Conservation (phyloP, 1,140 invertebrate genomes). For the Anadara kagoshimensis region DNA sequence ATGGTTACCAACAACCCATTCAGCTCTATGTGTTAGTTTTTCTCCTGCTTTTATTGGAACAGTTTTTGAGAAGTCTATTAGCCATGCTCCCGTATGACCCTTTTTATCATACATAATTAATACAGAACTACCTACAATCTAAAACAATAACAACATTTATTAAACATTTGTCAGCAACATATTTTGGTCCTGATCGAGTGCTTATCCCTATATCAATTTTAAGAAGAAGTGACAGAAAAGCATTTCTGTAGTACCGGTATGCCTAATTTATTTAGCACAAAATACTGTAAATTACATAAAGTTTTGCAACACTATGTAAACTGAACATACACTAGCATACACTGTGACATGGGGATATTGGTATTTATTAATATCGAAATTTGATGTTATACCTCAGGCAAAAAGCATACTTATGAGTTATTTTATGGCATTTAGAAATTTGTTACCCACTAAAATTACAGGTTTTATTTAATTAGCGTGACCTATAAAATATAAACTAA, state of each 20-base stretch:
- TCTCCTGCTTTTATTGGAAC: conserved; percentile 76
- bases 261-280: too few species aligned
- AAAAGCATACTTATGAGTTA: not conserved
- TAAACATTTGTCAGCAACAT: not conserved
- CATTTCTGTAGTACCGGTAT: too few species aligned
- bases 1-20: conserved; percentile 96
- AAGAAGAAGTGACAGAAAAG: conserved; percentile 61
- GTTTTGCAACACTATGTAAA: too few species aligned
- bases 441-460: too few species aligned
- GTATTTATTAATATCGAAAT: not conserved
- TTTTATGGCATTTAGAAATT: too few species aligned
- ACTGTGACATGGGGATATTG: not conserved
- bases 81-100: conserved; percentile 85
- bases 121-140: conserved; percentile 96
- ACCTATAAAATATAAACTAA: too few species aligned
- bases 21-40: conserved; percentile 86
- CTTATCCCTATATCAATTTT: not conserved
- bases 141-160: conserved; percentile 49
- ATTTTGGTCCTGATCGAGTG: not conserved
- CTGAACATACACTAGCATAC: too few species aligned
- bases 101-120: conserved; percentile 93
- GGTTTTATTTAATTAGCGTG: too few species aligned
- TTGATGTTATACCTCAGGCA: not conserved
- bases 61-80: conserved; percentile 99
- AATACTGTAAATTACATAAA: too few species aligned